phyloP scores from a whole-genome alignment of 2,113 vertebrate genomes.

The Edolisoma coerulescens region DNA sequence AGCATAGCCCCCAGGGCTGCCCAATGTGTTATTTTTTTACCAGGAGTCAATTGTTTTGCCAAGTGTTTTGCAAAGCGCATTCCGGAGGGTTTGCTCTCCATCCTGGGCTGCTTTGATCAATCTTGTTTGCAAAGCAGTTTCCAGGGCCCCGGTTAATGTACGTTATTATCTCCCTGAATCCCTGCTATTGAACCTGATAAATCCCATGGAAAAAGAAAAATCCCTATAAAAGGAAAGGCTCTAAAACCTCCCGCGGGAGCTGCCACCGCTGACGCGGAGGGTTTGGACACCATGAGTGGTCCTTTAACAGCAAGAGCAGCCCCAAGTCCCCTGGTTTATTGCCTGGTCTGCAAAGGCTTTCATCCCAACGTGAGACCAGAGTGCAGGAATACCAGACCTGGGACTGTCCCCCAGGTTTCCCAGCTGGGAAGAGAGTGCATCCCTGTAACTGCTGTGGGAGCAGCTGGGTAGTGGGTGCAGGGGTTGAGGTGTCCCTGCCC shows the following conservation, averaged over 20 bases:
- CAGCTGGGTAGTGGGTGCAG: accelerated
- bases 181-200: slow-evolving; percentile 33
- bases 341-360: not conserved
- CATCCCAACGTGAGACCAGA: not conserved
- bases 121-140: slow-evolving; percentile 36
- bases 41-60: not conserved
- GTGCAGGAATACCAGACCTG: not conserved
- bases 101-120: slow-evolving; percentile 34
- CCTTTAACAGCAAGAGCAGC: not conserved
- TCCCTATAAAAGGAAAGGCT: slow-evolving; percentile 10
- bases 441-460: not conserved
- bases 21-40: not conserved
- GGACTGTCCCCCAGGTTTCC: not conserved
- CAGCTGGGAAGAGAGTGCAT: not conserved
- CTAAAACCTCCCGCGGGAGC: not conserved
- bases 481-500: not conserved
- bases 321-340: not conserved
- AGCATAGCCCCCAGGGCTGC: not conserved
- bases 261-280: not conserved
- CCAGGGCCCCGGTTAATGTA: not conserved
- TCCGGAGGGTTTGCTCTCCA: not conserved
- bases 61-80: not conserved
- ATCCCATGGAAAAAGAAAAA: not conserved
- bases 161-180: slow-evolving; percentile 38
- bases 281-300: not conserved